These are phyloP conservation scores for Augochlorella aurata DNA, from an alignment of 2,888 invertebrate genomes.

Conservation along the genomic window DNA sequence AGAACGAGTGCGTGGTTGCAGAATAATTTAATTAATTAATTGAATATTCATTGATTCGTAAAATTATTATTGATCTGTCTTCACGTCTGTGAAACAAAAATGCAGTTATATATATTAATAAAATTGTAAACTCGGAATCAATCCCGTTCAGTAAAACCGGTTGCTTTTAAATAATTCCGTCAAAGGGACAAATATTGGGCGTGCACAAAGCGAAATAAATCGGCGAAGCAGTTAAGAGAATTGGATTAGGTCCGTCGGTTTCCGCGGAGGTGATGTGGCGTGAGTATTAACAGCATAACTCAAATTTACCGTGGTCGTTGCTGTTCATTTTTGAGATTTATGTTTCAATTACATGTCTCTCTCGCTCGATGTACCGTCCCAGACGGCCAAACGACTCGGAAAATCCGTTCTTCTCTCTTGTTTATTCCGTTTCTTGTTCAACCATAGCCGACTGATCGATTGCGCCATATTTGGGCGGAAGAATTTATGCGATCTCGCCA, in stretches of 20 bases:
- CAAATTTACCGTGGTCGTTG: conserved; percentile 22
- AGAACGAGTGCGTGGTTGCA: too few relatives aligned
- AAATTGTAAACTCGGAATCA: too few relatives aligned
- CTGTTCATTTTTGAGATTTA: conserved; percentile 15
- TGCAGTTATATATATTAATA: too few relatives aligned
- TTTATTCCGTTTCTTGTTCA: conserved; percentile 11
- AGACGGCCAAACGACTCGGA: conserved; percentile 12
- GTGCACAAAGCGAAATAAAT: not conserved
- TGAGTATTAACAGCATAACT: conserved; percentile 11
- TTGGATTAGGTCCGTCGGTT: not conserved
- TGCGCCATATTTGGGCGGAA: not conserved
- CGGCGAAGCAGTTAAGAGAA: not conserved
- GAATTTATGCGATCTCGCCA: not conserved
- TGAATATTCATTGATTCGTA: too few relatives aligned
- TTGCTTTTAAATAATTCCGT: not conserved
- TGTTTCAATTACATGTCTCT: conserved; percentile 10
- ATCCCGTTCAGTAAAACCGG: not conserved
- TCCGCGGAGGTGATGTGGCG: not conserved
- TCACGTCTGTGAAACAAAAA: too few relatives aligned
- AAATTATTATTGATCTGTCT: too few relatives aligned
- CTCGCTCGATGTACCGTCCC: not conserved
- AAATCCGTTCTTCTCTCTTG: conserved; percentile 2
- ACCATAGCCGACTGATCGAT: conserved; percentile 18
- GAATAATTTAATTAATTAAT: too few relatives aligned
- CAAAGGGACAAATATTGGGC: not conserved